These are phyloP conservation scores for Stigmatopora nigra DNA, from an alignment of 2,113 vertebrate species.

Conservation along the genomic window DNA sequence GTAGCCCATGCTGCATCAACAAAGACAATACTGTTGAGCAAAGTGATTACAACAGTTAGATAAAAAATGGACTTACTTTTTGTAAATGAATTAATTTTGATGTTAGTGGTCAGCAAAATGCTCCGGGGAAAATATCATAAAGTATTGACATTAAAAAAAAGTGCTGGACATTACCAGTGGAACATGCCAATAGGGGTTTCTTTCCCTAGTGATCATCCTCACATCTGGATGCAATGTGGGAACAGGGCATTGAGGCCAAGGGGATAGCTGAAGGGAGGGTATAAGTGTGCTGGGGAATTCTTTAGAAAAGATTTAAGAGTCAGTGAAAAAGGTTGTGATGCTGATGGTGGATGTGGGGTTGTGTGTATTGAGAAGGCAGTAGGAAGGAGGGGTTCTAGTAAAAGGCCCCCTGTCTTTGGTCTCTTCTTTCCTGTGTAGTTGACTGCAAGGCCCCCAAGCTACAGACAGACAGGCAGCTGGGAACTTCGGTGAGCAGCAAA, in stretches of 20 bases:
- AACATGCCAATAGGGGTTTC: conserved; percentile 33
- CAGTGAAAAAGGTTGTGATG: conserved; percentile 33
- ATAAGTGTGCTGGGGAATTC: conserved; percentile 49
- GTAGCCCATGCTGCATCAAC: too few species aligned
- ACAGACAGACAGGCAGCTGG: conserved; percentile 56
- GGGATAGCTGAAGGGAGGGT: conserved; percentile 46
- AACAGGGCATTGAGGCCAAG: conserved; percentile 38
- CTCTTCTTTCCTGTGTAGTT: conserved; percentile 54
- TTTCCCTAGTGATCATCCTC: conserved; percentile 45
- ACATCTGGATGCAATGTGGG: conserved; percentile 70
- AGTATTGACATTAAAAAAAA: not conserved
- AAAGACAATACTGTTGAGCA: too few species aligned
- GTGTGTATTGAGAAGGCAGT: not conserved
- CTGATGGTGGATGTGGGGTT: conserved; percentile 36
- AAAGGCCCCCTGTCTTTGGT: conserved; percentile 56
- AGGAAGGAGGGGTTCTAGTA: conserved; percentile 18
- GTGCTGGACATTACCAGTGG: conserved; percentile 27
- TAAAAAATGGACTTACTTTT: too few species aligned
- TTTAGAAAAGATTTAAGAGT: conserved; percentile 58
- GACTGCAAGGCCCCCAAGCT: conserved; percentile 53
- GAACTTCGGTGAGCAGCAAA: conserved; percentile 39
- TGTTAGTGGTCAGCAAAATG: not conserved
- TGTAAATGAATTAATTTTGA: not conserved
- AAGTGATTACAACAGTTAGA: too few species aligned
- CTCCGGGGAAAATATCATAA: not conserved